Base-by-base conservation (phyloP, 2,113 vertebrate species). In the Rhodinocichla rosea region DNA sequence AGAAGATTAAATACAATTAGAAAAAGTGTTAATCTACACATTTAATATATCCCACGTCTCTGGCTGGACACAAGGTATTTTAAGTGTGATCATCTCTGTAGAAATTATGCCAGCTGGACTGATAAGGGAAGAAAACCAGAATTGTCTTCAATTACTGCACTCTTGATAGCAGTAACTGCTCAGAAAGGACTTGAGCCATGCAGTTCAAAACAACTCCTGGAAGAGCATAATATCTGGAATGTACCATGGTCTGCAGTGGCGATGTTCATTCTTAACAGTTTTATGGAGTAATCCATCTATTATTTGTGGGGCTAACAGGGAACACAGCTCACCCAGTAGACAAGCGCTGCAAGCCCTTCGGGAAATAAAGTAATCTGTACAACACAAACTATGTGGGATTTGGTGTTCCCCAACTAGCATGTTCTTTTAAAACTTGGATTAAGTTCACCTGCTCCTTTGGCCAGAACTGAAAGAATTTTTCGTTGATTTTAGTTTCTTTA, bases 391-490 rank as follows among this genome's bases (percentile, higher is more conserved):
- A 37, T 10, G 33, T 16, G 62, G 55, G 75, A 80, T 70, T 92
- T 77, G 65, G 71, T 83, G 92, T 50, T 92, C 40, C 69, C 40
- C 88, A 86, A 35, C 40, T 40, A 87, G 59, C 5, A 1, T 23
- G 57, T 44, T 92, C 76, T 70, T 85, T 89, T 88, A 62, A 92
- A 80, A 78, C 53, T 22, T 49, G 59, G 56, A 93, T 83, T 86
- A 87, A 69, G 50, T 90, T 97, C 68, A 94, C 89, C 83, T 92
- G 89, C 56, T 95, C 76, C 64, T 86, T 32, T 83, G 80, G 65
- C 63, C 69, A 45, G 35, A 88, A 74, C 21, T 80, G 84, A 88
- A 82, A 81, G 35, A 74, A 37, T 78, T 91, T 80, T 89, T 83
- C 49, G 53, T 71, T 75, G n/a, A 50, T 89, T 81, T 83, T 77